These are phyloP conservation scores for Thunnus albacares DNA, from an alignment of 2,797 vertebrate species.

Conservation along the genomic window DNA sequence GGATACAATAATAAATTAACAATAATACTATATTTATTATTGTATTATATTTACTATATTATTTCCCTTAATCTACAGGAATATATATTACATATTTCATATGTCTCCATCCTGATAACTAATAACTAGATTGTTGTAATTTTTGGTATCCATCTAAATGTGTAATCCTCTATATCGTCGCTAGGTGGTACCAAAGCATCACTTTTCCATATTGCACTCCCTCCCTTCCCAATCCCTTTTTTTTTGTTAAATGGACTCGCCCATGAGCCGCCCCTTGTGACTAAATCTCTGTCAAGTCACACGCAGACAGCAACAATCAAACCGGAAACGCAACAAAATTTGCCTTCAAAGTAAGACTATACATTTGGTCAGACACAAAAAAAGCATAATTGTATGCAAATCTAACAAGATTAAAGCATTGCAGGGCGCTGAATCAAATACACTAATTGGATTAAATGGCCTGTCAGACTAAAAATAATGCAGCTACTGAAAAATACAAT, in stretches of 20 bases:
- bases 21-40: too few relatives aligned
- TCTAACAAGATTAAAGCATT: accelerated
- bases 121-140: not conserved
- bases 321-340: constrained; percentile 32
- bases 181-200: constrained; percentile 70
- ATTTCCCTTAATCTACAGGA: not conserved
- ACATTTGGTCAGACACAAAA: accelerated
- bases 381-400: accelerated
- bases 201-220: constrained; percentile 7
- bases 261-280: constrained; percentile 77
- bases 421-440: not conserved
- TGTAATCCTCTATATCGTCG: constrained; percentile 12
- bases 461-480: not conserved
- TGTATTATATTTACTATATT: too few relatives aligned
- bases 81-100: too few relatives aligned
- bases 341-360: constrained; percentile 33
- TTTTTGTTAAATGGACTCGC: constrained; percentile 83
- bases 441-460: not conserved
- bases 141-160: not conserved
- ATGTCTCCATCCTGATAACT: not conserved
- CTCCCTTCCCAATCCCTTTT: constrained; percentile 9
- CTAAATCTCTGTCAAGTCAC: constrained; percentile 58
- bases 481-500: not conserved
- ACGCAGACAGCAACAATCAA: not conserved
- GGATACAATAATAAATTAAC: not conserved